Percentiles rank a stretch among this genome's conserved stretches.
These are phyloP conservation scores for Telmatochromis bifrenatus DNA, from an alignment of 2,113 vertebrate species.

Conservation along the genomic window DNA sequence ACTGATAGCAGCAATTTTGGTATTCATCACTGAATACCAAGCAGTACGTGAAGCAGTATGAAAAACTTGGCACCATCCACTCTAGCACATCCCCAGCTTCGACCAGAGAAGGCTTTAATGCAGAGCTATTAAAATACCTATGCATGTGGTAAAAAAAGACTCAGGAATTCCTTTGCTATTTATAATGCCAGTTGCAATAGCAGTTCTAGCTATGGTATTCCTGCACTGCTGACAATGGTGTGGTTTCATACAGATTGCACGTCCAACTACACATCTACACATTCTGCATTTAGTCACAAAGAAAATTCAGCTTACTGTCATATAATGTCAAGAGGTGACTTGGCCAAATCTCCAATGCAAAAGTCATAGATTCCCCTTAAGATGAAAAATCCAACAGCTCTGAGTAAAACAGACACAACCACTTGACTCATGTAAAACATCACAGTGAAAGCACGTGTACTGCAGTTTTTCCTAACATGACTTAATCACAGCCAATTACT, in stretches of 20 bases:
- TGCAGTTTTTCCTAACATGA: constrained; percentile 13
- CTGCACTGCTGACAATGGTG: background rate
- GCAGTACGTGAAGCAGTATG: background rate
- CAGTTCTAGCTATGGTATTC: background rate
- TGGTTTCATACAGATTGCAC: background rate
- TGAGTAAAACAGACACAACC: background rate
- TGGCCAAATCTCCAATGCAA: background rate
- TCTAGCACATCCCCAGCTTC: background rate
- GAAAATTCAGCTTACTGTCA: background rate
- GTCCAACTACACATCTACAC: background rate
- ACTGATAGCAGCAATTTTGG: background rate
- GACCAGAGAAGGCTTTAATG: background rate
- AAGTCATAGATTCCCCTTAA: background rate
- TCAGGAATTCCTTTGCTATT: background rate
- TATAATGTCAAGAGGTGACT: background rate
- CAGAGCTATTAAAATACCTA: background rate
- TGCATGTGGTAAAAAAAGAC: background rate
- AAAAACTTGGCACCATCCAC: background rate
- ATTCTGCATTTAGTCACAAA: background rate
- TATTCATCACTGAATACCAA: background rate
- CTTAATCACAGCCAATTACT: constrained; percentile 25
- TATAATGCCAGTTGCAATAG: background rate
- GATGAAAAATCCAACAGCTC: background rate
- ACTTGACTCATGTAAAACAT: background rate
- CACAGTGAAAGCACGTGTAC: background rate